Conservation (phyloP, 2,888 invertebrate genomes). For the Furcula furcula region DNA sequence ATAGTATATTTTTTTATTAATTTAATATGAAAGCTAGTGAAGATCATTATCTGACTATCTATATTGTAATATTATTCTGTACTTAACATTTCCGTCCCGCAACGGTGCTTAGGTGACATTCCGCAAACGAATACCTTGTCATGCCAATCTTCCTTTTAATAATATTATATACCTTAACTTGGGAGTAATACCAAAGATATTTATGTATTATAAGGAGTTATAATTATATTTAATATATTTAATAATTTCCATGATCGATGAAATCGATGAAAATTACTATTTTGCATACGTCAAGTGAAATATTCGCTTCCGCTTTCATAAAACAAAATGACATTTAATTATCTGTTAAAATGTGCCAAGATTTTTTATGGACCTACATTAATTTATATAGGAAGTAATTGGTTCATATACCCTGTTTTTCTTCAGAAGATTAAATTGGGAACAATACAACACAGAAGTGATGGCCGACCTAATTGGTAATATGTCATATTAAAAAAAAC, state of each 20-base stretch:
- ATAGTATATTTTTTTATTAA: slow-evolving; percentile 13
- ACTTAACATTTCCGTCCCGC: slow-evolving; percentile 30
- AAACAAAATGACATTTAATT: too few relatives aligned
- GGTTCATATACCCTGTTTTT: too few relatives aligned
- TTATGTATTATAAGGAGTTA: background rate
- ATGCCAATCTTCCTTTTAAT: background rate
- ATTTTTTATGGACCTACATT: too few relatives aligned
- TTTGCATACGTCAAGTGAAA: too few relatives aligned
- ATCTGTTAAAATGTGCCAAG: too few relatives aligned
- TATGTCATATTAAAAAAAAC: too few relatives aligned
- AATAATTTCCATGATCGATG: background rate
- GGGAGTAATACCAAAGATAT: slow-evolving; percentile 3
- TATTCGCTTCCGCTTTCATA: too few relatives aligned
- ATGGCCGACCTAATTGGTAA: too few relatives aligned
- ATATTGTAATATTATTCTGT: slow-evolving; percentile 3
- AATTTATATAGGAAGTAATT: too few relatives aligned
- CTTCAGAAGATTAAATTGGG: too few relatives aligned
- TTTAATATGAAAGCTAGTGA: slow-evolving; percentile 10
- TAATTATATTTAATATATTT: background rate
- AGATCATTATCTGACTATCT: background rate
- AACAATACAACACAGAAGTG: too few relatives aligned
- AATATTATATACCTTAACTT: background rate
- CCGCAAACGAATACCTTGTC: slow-evolving; percentile 5
- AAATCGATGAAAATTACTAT: too few relatives aligned
- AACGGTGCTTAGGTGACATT: slow-evolving; percentile 18